Evolutionary conservation across 64 coral and sea anemone genomes (phyloP), one percentile per base, ranked within the genome.

Genomic region (Trachythela sp.): DNA sequence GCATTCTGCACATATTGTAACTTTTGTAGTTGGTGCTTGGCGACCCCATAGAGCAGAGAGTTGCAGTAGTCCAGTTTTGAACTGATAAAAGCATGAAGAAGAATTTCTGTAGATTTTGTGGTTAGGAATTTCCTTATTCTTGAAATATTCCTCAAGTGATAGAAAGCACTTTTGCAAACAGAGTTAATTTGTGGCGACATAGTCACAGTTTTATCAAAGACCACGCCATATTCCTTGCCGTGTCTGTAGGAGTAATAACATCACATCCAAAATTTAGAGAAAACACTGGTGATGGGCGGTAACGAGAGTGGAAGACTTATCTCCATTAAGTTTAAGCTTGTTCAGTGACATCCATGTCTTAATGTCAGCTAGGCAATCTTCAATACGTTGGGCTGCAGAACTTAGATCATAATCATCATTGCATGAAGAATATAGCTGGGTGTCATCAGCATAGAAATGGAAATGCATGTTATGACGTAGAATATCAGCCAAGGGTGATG

Each of bases 41-140:
- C n/a, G n/a, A n/a, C n/a, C n/a, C n/a, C n/a, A n/a, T n/a, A n/a
- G n/a, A n/a, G n/a, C n/a, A n/a, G n/a, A n/a, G n/a, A n/a, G n/a
- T n/a, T n/a, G n/a, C n/a, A n/a, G n/a, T n/a, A n/a, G n/a, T n/a
- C n/a, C n/a, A n/a, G n/a, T n/a, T n/a, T n/a, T n/a, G n/a, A n/a
- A n/a, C n/a, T n/a, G n/a, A n/a, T n/a, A n/a, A n/a, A n/a, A n/a
- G n/a, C n/a, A n/a, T n/a, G n/a, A n/a, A 89, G 67, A 89, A 89
- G 70, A 30, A 83, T 89, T 89, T 89, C 40, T 26, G 88, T 89
- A 36, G 88, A 50, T 37, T 89, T 22, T 9, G 70, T 83, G 48
- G 88, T 77, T 89, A 89, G 88, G 88, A 89, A 89, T 83, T 89
- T 80, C 88, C 88, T 89, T 89, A 89, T 89, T 33, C 86, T 42